Evolutionary conservation across 2,797 vertebrate species (phyloP).

Genomic region (Esox masquinongy): DNA sequence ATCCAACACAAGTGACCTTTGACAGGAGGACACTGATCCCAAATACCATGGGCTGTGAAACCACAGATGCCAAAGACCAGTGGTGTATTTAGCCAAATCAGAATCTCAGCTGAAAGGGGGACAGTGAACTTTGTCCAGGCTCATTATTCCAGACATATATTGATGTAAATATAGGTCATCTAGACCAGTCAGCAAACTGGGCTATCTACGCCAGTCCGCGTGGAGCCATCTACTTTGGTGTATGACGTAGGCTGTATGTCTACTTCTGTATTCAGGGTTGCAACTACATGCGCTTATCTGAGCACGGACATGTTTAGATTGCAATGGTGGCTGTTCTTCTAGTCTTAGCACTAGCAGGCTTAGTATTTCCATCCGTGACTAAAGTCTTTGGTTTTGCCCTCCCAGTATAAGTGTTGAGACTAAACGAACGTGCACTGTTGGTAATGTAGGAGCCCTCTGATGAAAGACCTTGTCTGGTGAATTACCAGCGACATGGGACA

Average conservation of each 20-base stretch:
- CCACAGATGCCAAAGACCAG: neutral
- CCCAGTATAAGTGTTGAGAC: neutral
- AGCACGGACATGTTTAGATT: neutral
- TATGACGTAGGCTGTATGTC: slow-evolving; percentile 3
- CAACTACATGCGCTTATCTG: neutral
- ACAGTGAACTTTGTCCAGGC: neutral
- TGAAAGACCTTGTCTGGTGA: neutral
- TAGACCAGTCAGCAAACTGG: neutral
- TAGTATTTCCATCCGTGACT: neutral
- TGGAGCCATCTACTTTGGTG: neutral
- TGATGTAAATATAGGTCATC: slow-evolving; percentile 29
- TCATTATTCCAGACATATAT: slow-evolving; percentile 15
- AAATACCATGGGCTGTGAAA: neutral
- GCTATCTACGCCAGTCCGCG: neutral
- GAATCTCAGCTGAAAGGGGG: neutral
- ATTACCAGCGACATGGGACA: neutral
- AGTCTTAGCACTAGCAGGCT: slow-evolving; percentile 8
- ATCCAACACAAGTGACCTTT: slow-evolving; percentile 3
- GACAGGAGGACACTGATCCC: neutral
- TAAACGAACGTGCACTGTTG: neutral
- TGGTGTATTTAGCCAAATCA: neutral
- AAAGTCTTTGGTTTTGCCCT: neutral
- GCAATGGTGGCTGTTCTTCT: neutral
- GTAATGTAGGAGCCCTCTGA: neutral
- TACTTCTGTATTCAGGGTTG: neutral